phyloP scores from a whole-genome alignment of 2,888 invertebrate species.

The Epinotia ramella region DNA sequence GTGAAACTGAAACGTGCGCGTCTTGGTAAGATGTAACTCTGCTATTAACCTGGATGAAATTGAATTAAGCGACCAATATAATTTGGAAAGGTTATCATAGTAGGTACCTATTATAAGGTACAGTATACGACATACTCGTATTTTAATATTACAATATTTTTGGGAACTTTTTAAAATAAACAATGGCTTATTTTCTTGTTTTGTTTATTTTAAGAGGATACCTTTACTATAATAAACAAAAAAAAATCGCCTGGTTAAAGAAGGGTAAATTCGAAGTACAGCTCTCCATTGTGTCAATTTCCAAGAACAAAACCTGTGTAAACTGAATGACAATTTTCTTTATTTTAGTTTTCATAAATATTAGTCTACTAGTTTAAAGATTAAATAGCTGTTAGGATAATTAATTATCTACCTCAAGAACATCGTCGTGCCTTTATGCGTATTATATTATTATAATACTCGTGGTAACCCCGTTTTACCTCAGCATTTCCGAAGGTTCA shows the following conservation, averaged over 20 bases:
- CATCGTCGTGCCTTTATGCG: not conserved
- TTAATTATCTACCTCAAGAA: not conserved
- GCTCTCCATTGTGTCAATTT: too few species aligned
- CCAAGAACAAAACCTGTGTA: too few species aligned
- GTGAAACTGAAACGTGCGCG: conserved; percentile 76
- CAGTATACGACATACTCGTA: too few species aligned
- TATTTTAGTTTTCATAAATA: too few species aligned
- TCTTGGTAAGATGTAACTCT: conserved; percentile 40
- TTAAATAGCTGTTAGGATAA: conserved; percentile 3
- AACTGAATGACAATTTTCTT: too few species aligned
- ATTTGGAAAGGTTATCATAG: not conserved
- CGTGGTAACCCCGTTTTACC: conserved; percentile 3
- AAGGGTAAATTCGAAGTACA: too few species aligned
- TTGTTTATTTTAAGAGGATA: too few species aligned
- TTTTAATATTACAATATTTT: too few species aligned
- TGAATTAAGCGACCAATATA: not conserved
- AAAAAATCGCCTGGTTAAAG: too few species aligned
- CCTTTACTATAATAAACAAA: too few species aligned
- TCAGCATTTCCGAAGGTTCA: conserved; percentile 9
- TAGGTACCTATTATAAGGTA: not conserved
- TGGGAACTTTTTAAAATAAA: too few species aligned
- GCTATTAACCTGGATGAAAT: conserved; percentile 31
- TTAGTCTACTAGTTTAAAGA: not conserved
- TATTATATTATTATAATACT: conserved; percentile 8
- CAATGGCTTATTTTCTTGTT: too few species aligned